Conservation (phyloP, 30 jellyfish, hydroid and myxozoan genomes). For the Turritopsis dohrnii region DNA sequence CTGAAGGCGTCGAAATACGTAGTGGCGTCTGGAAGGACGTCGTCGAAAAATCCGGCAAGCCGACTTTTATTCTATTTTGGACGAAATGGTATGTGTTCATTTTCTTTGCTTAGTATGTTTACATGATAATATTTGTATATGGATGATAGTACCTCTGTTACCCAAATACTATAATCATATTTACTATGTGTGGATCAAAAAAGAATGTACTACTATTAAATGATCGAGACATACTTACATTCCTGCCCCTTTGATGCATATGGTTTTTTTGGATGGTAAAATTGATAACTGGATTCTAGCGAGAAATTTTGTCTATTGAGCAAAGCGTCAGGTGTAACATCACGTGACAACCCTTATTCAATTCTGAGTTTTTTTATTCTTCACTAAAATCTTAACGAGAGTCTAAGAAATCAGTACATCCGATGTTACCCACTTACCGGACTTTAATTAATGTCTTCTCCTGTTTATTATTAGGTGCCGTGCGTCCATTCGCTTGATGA, state of each 20-base stretch:
- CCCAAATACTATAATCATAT: background rate
- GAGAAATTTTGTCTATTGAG: too few relatives aligned
- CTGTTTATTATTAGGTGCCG: constrained; percentile 29
- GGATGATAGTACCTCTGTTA: background rate
- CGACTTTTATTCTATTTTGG: constrained; percentile 53
- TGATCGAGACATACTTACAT: background rate
- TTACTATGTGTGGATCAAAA: background rate
- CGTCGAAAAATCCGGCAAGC: constrained; percentile 36
- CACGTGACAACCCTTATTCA: too few relatives aligned
- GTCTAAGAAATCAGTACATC: too few relatives aligned
- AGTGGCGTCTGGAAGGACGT: constrained; percentile 50
- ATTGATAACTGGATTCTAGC: too few relatives aligned
- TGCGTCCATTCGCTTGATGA: constrained; percentile 42
- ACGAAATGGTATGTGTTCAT: constrained; percentile 36
- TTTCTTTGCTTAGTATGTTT: background rate
- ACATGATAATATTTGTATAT: too few relatives aligned
- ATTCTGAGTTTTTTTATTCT: too few relatives aligned
- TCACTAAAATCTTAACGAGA: too few relatives aligned
- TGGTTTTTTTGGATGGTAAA: too few relatives aligned
- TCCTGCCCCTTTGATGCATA: too few relatives aligned
- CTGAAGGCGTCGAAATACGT: constrained; percentile 36
- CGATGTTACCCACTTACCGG: too few relatives aligned
- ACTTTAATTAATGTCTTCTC: too few relatives aligned
- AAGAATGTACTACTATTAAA: background rate
- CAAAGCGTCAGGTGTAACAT: too few relatives aligned